Conservation (phyloP, 2,797 vertebrate genomes). For the Astyanax mexicanus region DNA sequence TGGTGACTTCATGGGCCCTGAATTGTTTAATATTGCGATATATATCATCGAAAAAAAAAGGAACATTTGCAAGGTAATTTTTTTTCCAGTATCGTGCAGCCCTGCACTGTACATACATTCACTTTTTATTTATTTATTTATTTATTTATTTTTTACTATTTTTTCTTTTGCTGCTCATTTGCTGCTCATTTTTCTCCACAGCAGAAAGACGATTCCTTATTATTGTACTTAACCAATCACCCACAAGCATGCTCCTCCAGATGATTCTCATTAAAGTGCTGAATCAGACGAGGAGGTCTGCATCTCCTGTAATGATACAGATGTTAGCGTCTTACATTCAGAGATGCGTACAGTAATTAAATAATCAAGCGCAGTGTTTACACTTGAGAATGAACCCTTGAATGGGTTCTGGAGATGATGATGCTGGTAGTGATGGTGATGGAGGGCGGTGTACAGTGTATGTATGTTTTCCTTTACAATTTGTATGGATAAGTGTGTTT, state of each 20-base stretch:
- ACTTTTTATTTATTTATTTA: no score
- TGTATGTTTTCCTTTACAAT: neutral
- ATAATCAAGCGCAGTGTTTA: constrained; percentile 1
- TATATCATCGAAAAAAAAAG: no score
- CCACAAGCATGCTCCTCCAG: neutral
- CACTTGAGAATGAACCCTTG: neutral
- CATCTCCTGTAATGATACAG: neutral
- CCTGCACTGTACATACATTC: no score
- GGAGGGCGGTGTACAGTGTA: neutral
- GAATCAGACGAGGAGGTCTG: neutral
- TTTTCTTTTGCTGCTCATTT: no score
- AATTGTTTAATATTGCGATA: no score
- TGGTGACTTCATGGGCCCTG: no score
- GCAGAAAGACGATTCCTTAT: no score
- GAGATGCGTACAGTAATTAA: neutral
- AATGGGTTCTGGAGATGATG: neutral
- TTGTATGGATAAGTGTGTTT: constrained; percentile 3
- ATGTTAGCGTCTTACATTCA: neutral
- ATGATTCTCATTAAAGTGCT: neutral
- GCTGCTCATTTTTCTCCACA: no score
- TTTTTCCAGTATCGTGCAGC: no score
- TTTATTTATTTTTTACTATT: no score
- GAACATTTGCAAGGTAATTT: no score
- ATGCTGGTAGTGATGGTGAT: constrained; percentile 6
- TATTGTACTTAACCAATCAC: no score